Conservation (phyloP, 2,888 invertebrate genomes). For the Ochropleura leucogaster region DNA sequence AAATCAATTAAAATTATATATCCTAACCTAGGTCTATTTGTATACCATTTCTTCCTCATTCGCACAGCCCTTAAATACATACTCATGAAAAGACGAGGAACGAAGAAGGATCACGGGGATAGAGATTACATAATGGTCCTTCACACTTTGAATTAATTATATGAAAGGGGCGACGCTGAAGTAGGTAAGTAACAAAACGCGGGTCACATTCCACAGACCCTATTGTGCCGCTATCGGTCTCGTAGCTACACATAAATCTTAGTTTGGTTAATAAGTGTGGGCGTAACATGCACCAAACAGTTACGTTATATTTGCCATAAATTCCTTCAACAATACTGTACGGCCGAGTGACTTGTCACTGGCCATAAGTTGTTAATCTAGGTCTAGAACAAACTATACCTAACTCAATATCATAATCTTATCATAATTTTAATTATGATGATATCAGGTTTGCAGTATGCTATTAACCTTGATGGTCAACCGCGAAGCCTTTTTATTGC, state of each 20-base stretch:
- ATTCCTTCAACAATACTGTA: constrained; percentile 68
- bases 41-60: neutral
- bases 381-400: constrained; percentile 39
- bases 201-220: constrained; percentile 87
- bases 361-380: constrained; percentile 42
- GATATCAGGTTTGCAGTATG: constrained; percentile 45
- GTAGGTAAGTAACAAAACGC: constrained; percentile 73
- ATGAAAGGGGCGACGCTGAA: constrained; percentile 60
- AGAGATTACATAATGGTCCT: constrained; percentile 21
- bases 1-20: too few species aligned
- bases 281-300: constrained; percentile 84
- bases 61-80: neutral
- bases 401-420: constrained; percentile 15
- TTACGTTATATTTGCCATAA: constrained; percentile 78
- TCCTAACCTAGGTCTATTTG: neutral
- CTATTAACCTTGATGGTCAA: constrained; percentile 52
- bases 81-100: neutral
- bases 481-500: constrained; percentile 6
- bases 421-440: constrained; percentile 12
- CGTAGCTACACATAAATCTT: constrained; percentile 86
- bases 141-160: constrained; percentile 60
- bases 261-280: constrained; percentile 88
- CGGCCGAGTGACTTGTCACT: constrained; percentile 37
- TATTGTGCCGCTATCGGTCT: constrained; percentile 86
- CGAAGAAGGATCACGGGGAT: too few species aligned